Evolutionary conservation across 2,888 invertebrate species (phyloP), one percentile per base, ranked within the genome.

Genomic region (Bombyx huttoni): DNA sequence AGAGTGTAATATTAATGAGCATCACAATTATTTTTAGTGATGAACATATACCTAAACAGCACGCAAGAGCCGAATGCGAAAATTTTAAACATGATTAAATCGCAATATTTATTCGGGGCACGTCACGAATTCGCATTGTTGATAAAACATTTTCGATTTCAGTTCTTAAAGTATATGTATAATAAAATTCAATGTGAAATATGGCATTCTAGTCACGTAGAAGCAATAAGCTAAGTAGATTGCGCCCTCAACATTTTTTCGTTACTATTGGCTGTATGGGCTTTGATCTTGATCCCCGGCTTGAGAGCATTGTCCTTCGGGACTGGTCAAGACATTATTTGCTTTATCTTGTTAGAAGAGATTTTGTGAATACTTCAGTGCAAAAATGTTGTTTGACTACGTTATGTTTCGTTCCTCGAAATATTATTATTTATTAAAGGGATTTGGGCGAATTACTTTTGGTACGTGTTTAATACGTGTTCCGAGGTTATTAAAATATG

Each of bases 171-270:
- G 8, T 40, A 12, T 40, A 12, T 7, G 40, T 40, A 40, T 10
- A 40, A 8, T 10, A 12, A 40, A 40, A 10, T 40, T 40, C 40
- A 40, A 40, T 40, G 40, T 8, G 40, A 67, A 67, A 67, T 67
- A 67, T 64, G 65, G 55, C 58, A 74, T 73, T 77, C 68, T 68
- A 67, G 65, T 72, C 80, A 77, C 77, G 78, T 71, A 71, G 70
- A 70, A 61, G 70, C 72, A 73, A 77, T 79, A 78, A 74, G 67
- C 68, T 77, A 77, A 78, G 74, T 72, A 78, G 70, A 79, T 80
- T 78, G 78, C 75, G 75, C 72, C 73, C 72, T 71, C 56, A 67
- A 74, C 70, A 66, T 72, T 76, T 75, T 76, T 75, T 77, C 74
- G 69, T 65, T 73, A 60, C 68, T 71, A 71, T 74, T 68, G 65